These are phyloP conservation scores for Sialis fuliginosa DNA, from an alignment of 2,888 invertebrate genomes.

Conservation along the genomic window DNA sequence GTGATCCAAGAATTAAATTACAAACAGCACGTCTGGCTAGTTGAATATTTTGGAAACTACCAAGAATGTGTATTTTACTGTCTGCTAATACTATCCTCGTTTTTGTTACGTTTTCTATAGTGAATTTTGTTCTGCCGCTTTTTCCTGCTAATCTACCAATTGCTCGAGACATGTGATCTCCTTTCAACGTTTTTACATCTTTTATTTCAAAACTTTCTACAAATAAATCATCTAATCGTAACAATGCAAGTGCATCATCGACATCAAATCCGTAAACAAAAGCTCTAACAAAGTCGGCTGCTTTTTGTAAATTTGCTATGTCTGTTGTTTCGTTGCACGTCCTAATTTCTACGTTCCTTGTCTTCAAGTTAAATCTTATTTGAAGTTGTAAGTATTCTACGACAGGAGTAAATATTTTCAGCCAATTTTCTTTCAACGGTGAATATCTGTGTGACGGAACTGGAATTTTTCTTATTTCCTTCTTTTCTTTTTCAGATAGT, in stretches of 20 bases:
- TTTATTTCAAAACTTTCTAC: conserved; percentile 93
- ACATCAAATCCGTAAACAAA: conserved; percentile 94
- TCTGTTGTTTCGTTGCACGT: conserved; percentile 55
- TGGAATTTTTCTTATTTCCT: conserved; percentile 51
- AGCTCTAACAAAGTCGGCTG: conserved; percentile 94
- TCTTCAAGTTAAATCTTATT: conserved; percentile 83
- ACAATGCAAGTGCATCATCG: conserved; percentile 85
- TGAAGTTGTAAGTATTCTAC: conserved; percentile 90
- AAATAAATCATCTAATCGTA: conserved; percentile 91
- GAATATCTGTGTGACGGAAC: conserved; percentile 92
- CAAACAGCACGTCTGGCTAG: conserved; percentile 88
- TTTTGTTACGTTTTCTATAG: conserved; percentile 97
- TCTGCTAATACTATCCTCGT: conserved; percentile 96
- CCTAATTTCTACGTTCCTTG: conserved; percentile 77
- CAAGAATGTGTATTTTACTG: conserved; percentile 89
- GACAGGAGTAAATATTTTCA: conserved; percentile 89
- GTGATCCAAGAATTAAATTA: conserved; percentile 90
- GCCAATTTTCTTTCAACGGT: conserved; percentile 91
- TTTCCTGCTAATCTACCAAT: conserved; percentile 97
- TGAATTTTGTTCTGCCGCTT: conserved; percentile 91
- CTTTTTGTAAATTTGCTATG: conserved; percentile 85
- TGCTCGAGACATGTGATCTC: conserved; percentile 89
- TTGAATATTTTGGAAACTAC: conserved; percentile 93
- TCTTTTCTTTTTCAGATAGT: conserved; percentile 24
- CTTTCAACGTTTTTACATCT: conserved; percentile 88